A percentile compares a stretch with the other conserved stretches of the same genome.
phyloP scores from a whole-genome alignment of 2,888 invertebrate genomes.

The Lydus trimaculatus region DNA sequence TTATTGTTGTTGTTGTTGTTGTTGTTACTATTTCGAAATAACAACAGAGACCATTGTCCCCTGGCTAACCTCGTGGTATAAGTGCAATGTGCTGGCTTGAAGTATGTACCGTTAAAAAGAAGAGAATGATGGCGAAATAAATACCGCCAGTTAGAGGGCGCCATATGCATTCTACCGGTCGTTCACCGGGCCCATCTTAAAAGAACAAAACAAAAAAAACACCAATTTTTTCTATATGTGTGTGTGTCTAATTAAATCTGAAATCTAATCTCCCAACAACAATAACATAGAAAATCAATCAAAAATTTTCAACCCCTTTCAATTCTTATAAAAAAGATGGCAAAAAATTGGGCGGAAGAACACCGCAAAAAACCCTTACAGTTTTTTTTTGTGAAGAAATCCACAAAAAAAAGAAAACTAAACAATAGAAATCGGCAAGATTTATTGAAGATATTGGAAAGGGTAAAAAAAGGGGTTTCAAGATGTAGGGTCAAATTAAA shows the following conservation, averaged over 20 bases:
- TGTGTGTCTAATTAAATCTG: neutral
- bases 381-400: neutral
- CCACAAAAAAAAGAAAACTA: neutral
- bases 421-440: slow-evolving; percentile 6
- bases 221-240: too few species aligned
- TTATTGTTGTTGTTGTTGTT: slow-evolving; percentile 3
- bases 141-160: slow-evolving; percentile 23
- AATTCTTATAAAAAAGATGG: neutral
- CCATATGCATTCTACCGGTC: slow-evolving; percentile 24
- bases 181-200: slow-evolving; percentile 18
- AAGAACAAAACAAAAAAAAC: neutral
- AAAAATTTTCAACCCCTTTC: neutral
- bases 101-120: slow-evolving; percentile 23
- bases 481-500: slow-evolving; percentile 10
- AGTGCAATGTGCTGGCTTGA: slow-evolving; percentile 13
- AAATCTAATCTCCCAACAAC: neutral
- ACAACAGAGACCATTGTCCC: slow-evolving; percentile 14
- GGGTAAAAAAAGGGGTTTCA: slow-evolving; percentile 19
- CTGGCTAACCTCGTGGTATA: slow-evolving; percentile 5
- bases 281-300: neutral
- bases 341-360: slow-evolving; percentile 12
- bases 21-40: slow-evolving; percentile 4
- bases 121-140: slow-evolving; percentile 15
- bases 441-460: neutral
- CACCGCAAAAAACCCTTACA: neutral